These are phyloP conservation scores for Corynorhinus townsendii DNA, from an alignment of 2,113 vertebrate species.

Conservation along the genomic window DNA sequence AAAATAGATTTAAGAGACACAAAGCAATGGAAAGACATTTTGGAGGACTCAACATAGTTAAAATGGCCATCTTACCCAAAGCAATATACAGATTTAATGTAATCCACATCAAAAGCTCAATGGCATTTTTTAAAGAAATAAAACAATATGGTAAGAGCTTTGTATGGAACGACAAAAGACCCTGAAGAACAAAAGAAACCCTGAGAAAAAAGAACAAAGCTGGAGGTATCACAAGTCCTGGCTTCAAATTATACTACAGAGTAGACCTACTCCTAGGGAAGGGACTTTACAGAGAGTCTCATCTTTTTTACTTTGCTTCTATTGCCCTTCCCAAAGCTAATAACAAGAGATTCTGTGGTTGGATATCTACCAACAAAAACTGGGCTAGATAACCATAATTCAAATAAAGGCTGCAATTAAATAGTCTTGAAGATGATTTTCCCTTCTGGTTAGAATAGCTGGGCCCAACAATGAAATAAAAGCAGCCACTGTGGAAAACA, in stretches of 20 bases:
- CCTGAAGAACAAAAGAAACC: neutral
- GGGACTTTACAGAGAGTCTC: neutral
- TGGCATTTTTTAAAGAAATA: neutral
- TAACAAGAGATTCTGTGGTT: neutral
- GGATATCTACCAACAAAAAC: neutral
- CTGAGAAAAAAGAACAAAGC: neutral
- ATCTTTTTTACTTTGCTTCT: neutral
- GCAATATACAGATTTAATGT: neutral
- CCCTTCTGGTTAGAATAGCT: neutral
- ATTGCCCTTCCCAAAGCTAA: neutral
- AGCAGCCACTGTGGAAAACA: no score
- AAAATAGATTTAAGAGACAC: neutral
- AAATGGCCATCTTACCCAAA: neutral
- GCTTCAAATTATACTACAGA: neutral
- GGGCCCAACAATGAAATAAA: neutral
- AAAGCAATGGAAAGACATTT: neutral
- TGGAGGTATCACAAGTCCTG: neutral
- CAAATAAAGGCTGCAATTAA: neutral
- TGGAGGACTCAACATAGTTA: neutral
- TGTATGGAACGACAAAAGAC: neutral
- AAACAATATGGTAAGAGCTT: neutral
- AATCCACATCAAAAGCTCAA: neutral
- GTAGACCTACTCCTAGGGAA: neutral
- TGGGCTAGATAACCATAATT: neutral
- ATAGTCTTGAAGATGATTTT: neutral